Evolutionary conservation across 2,113 vertebrate species (phyloP), one percentile per base, ranked within the genome.

Genomic region (Amblyopsis rosae): DNA sequence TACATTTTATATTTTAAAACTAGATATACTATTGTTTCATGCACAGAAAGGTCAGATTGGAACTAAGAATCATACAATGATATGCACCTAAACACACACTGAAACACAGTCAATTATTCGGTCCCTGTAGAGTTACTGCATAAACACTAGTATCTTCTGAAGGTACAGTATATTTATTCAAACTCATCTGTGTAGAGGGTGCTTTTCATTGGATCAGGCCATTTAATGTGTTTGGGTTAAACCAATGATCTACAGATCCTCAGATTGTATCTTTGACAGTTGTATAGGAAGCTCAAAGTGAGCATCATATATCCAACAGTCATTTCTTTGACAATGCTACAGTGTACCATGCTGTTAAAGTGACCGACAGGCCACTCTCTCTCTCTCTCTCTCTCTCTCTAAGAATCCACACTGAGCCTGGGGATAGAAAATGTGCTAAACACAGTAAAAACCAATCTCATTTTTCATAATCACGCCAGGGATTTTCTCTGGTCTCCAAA

Each of bases 361-460:
- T 86, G 87, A 89, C 76, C 79, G 87, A 86, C 84, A 64, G 69
- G 69, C 66, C 58, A 60, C 83, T 81, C 72, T 82, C 60, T 82
- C 59, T 75, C 19, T 7, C 83, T 82, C 72, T 82, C 55, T 62
- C 83, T 82, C 72, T 82, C 60, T 82, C 59, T 75, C 19, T 7
- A 82, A 80, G 81, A 87, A 87, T 82, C 68, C 58, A 69, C 47
- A 59, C 68, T 59, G 57, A 69, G 79, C 80, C 79, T 26, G 57
- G 85, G 83, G 79, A 88, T 79, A 78, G 84, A 77, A 86, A 90
- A 87, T 88, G 82, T 86, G 84, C 84, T 87, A 87, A 86, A 88
- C 80, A 86, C 70, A 78, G 82, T 86, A 83, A 83, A 90, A 91
- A 87, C 80, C 87, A 90, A 88, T 90, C 86, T 90, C 46, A 45